Percentiles rank a stretch among this genome's conserved stretches.
Evolutionary conservation across 1,140 invertebrate genomes (phyloP).

Genomic region (Drosophila kikkawai): DNA sequence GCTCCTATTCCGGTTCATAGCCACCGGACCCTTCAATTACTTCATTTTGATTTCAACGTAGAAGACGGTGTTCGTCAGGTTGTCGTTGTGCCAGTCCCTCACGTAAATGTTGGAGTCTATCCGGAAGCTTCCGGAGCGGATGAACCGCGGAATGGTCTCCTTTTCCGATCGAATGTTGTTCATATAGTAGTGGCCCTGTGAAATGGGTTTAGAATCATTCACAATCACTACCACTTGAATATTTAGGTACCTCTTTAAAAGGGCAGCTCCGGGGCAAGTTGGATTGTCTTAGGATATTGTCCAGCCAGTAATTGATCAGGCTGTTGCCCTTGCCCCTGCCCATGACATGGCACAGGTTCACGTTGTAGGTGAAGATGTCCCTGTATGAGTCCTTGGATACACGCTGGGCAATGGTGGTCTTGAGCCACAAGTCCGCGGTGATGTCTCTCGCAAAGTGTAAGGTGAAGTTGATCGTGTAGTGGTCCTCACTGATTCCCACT

Average conservation of each 20-base stretch:
- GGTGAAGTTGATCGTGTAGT: slow-evolving; percentile 40
- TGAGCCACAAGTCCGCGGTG: slow-evolving; percentile 47
- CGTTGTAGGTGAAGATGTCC: slow-evolving; percentile 49
- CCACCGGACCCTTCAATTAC: slow-evolving; percentile 11
- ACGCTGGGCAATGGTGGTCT: slow-evolving; percentile 24
- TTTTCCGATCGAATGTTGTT: slow-evolving; percentile 47
- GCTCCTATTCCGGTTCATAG: background rate
- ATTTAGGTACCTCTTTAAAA: slow-evolving; percentile 34
- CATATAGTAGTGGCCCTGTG: slow-evolving; percentile 51
- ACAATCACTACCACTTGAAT: background rate
- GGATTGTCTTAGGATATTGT: slow-evolving; percentile 47
- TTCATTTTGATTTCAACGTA: slow-evolving; percentile 65
- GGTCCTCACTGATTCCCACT: slow-evolving; percentile 37
- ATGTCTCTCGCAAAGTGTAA: slow-evolving; percentile 33
- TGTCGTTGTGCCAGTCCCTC: slow-evolving; percentile 44
- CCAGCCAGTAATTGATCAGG: slow-evolving; percentile 51
- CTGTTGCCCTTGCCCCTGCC: slow-evolving; percentile 38
- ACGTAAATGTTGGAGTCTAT: slow-evolving; percentile 49
- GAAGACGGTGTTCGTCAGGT: slow-evolving; percentile 42
- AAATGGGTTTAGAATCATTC: background rate
- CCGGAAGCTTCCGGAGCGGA: slow-evolving; percentile 46
- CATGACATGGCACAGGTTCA: slow-evolving; percentile 59
- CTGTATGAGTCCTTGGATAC: slow-evolving; percentile 34
- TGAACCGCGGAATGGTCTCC: slow-evolving; percentile 50
- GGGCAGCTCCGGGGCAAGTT: slow-evolving; percentile 55